phyloP scores from a whole-genome alignment of 2,888 invertebrate species.

The Zhengitettix transpicula region DNA sequence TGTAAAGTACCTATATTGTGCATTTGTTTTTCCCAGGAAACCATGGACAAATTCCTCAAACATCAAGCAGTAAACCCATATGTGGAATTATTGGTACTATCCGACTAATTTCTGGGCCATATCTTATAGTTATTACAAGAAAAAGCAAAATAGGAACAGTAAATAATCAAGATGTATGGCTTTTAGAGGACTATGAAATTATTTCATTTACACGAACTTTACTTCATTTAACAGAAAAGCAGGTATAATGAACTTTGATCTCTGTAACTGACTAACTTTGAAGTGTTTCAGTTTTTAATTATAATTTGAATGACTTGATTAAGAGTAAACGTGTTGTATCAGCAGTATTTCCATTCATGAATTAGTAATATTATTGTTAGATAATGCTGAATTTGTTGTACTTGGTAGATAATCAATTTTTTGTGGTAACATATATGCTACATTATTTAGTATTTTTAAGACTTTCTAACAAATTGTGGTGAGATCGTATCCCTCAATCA shows the following conservation, averaged over 20 bases:
- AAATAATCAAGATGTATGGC: constrained; percentile 63
- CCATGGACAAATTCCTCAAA: constrained; percentile 43
- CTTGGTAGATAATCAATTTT: too few relatives aligned
- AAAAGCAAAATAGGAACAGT: constrained; percentile 67
- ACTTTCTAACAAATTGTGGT: too few relatives aligned
- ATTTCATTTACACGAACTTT: constrained; percentile 74
- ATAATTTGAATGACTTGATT: not conserved
- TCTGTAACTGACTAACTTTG: not conserved
- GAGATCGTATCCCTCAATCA: too few relatives aligned
- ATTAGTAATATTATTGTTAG: too few relatives aligned
- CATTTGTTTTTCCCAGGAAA: constrained; percentile 24
- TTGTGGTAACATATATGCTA: too few relatives aligned
- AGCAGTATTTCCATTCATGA: too few relatives aligned
- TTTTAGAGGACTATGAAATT: constrained; percentile 60
- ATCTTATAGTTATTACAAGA: constrained; percentile 77
- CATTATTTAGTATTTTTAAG: too few relatives aligned
- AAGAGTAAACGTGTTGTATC: not conserved
- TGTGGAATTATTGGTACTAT: constrained; percentile 82
- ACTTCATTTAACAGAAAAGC: constrained; percentile 67
- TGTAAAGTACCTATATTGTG: not conserved
- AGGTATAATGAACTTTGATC: constrained; percentile 28
- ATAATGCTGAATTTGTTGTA: too few relatives aligned
- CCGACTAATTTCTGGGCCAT: constrained; percentile 66
- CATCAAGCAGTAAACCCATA: constrained; percentile 40
- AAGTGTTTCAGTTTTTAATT: not conserved